A percentile compares a stretch with the other conserved stretches of the same genome.
phyloP scores from a whole-genome alignment of 2,797 vertebrate genomes.

The Brotula barbata region DNA sequence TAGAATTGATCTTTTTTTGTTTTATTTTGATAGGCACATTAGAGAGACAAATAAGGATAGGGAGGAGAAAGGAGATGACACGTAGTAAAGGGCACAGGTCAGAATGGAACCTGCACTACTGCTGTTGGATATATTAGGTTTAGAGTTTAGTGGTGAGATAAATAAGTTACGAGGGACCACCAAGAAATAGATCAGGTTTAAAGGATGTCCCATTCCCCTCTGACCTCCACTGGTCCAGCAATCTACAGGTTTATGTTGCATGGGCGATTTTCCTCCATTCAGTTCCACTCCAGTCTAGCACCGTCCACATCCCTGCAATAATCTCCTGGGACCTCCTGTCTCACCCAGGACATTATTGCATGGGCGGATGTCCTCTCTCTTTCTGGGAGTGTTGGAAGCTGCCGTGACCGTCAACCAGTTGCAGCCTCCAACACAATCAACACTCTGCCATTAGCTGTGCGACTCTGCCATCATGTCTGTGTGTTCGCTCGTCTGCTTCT shows the following conservation, averaged over 20 bases:
- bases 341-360: constrained; percentile 53
- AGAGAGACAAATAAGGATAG: no score
- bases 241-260: constrained; percentile 50
- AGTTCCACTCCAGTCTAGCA: constrained; percentile 48
- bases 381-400: constrained; percentile 41
- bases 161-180: background rate
- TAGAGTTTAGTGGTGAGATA: no score
- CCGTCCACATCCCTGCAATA: constrained; percentile 51
- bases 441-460: constrained; percentile 51
- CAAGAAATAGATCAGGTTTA: background rate
- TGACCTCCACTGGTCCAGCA: constrained; percentile 33
- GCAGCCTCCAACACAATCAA: constrained; percentile 53
- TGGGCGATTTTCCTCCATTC: constrained; percentile 43
- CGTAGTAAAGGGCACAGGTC: no score
- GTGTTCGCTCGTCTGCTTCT: constrained; percentile 58
- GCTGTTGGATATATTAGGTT: no score
- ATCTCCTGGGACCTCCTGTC: constrained; percentile 43
- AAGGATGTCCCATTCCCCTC: constrained; percentile 4
- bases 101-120: no score
- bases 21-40: no score
- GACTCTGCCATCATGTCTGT: constrained; percentile 60
- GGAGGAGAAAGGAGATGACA: no score
- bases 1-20: no score
- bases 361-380: constrained; percentile 27
- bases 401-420: constrained; percentile 44